Evolutionary conservation across 1,140 invertebrate species (phyloP), one percentile per base, ranked within the genome.

Genomic region (Listronotus oregonensis): DNA sequence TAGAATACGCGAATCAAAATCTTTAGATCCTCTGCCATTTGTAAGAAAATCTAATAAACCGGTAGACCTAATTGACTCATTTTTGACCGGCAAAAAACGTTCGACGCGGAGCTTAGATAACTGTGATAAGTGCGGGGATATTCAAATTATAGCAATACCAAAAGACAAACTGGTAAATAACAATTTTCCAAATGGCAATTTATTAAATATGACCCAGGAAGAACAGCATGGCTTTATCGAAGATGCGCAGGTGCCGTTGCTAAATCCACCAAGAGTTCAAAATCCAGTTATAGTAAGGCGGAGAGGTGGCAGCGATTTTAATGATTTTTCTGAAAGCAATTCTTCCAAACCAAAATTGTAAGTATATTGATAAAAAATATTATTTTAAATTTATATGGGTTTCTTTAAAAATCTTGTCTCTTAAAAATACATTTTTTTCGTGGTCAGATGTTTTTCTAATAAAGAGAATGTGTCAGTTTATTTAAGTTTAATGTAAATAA

Each of bases 111-210:
- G 70, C 14, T 55, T 77, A 42, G 73, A 75, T 59, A 80, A 80
- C 67, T 82, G 82, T 74, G 80, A 81, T 51, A 83, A 82, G 64
- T 81, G 76, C 59, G 71, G 78, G 56, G 67, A 73, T 27, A 75
- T 74, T 6, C 69, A 75, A 52, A 80, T 79, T 10, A 80, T 80
- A 55, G 75, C 77, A 3, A 78, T 81, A 60, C 72, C 79, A 4
- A 77, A 79, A 14, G 78, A 79, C n/a, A 83, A 80, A 71, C 51
- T 82, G 55, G 68, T 82, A 5, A 84, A 84, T 59, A 84, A 84
- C 50, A 84, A 84, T 74, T 83, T 82, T 69, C 82, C 83, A 0
- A 85, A 85, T 62, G 83, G 83, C 1, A 84, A 84, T 74, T 74
- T 84, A 15, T 74, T 81, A 63, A 76, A 77, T 56, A 68, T 77